These are phyloP conservation scores for Apamea crenata DNA, from an alignment of 2,888 invertebrate genomes.

Conservation along the genomic window DNA sequence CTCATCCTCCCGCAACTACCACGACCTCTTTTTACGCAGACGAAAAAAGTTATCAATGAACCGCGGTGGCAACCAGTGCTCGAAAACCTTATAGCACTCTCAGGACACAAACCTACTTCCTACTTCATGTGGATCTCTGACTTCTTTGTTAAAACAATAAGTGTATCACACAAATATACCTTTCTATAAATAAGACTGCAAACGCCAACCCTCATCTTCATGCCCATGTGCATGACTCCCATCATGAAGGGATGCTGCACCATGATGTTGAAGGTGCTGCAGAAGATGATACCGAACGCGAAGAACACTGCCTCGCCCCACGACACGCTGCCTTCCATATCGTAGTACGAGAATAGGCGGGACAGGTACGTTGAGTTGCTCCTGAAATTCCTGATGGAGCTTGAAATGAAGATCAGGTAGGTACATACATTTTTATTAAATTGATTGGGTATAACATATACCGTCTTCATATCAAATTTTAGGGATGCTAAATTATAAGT, in stretches of 20 bases:
- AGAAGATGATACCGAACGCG: conserved; percentile 92
- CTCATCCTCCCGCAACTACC: too few species aligned
- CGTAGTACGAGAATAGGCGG: conserved; percentile 91
- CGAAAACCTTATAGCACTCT: not conserved
- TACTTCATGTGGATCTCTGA: not conserved
- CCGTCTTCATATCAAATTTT: not conserved
- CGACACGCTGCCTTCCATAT: conserved; percentile 85
- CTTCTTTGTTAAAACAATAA: not conserved
- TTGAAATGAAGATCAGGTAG: conserved; percentile 6
- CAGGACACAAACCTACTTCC: not conserved
- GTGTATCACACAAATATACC: conserved; percentile 76
- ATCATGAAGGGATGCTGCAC: conserved; percentile 93
- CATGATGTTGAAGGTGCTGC: conserved; percentile 91
- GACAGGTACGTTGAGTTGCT: conserved; percentile 90
- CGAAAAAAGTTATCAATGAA: not conserved
- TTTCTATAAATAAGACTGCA: conserved; percentile 96
- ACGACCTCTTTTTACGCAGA: too few species aligned
- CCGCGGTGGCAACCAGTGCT: not conserved
- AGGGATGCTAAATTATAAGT: not conserved
- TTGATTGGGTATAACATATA: too few species aligned
- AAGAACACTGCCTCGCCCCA: conserved; percentile 92
- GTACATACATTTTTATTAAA: too few species aligned
- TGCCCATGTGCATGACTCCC: conserved; percentile 94
- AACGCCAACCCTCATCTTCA: conserved; percentile 95
- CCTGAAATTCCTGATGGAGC: conserved; percentile 76